These are phyloP conservation scores for Drosophila longiperda DNA, from an alignment of 2,888 invertebrate genomes.

Conservation along the genomic window DNA sequence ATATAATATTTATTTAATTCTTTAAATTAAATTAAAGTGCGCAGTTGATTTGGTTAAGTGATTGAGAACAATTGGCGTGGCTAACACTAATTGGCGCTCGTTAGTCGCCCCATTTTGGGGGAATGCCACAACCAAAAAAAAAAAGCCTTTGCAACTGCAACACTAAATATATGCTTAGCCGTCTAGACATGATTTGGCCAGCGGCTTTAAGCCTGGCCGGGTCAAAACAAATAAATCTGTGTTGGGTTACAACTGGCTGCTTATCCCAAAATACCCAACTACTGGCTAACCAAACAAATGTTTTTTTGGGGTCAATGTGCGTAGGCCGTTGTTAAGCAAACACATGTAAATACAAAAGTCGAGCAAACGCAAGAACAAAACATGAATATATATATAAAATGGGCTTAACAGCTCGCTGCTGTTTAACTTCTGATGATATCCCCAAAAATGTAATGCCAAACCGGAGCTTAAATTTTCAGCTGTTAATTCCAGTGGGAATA, in stretches of 20 bases:
- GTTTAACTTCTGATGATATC: slow-evolving; percentile 63
- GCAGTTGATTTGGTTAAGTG: slow-evolving; percentile 22
- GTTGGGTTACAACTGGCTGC: slow-evolving; percentile 55
- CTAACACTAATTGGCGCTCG: slow-evolving; percentile 54
- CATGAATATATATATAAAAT: slow-evolving; percentile 66
- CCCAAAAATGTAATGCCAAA: slow-evolving; percentile 50
- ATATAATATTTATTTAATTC: slow-evolving; percentile 34
- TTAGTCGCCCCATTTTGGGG: slow-evolving; percentile 36
- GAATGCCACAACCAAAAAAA: neutral
- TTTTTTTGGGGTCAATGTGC: slow-evolving; percentile 56
- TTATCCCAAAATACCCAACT: slow-evolving; percentile 22
- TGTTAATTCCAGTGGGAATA: slow-evolving; percentile 18
- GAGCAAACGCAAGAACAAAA: slow-evolving; percentile 51
- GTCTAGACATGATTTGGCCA: slow-evolving; percentile 72
- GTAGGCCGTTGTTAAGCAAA: slow-evolving; percentile 49
- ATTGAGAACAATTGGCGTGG: slow-evolving; percentile 34
- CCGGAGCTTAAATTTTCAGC: slow-evolving; percentile 49
- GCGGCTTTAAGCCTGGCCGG: slow-evolving; percentile 33
- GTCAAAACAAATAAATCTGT: slow-evolving; percentile 68
- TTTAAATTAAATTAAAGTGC: slow-evolving; percentile 57
- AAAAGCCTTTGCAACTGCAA: slow-evolving; percentile 9
- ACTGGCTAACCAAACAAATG: slow-evolving; percentile 70
- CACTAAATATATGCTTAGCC: slow-evolving; percentile 55
- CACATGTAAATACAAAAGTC: slow-evolving; percentile 63
- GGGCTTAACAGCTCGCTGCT: slow-evolving; percentile 66